Percentiles rank a stretch among this genome's conserved stretches.
phyloP scores from a whole-genome alignment of 2,797 vertebrate species.

The Sebastiscus albofasciatus region DNA sequence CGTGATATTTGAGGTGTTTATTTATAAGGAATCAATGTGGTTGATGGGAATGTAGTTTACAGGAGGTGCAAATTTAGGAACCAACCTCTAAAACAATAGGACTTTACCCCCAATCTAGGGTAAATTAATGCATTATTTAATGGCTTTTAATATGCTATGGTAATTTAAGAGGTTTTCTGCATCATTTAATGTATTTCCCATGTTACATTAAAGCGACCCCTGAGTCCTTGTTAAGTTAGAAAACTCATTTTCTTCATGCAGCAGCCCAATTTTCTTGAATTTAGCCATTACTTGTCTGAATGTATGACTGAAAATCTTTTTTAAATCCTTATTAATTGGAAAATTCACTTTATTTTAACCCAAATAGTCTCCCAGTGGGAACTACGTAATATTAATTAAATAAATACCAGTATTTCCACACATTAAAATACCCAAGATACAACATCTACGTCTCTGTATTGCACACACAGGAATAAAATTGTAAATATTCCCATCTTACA shows the following conservation, averaged over 20 bases:
- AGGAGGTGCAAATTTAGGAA: neutral
- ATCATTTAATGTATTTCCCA: neutral
- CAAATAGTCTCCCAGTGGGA: neutral
- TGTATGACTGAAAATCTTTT: neutral
- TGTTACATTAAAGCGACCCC: neutral
- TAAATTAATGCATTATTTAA: neutral
- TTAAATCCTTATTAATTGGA: neutral
- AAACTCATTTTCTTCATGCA: neutral
- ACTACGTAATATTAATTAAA: neutral
- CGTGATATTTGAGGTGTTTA: neutral
- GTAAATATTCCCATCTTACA: neutral
- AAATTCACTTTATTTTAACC: too few species aligned
- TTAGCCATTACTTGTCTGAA: neutral
- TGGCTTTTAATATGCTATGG: neutral
- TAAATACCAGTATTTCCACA: neutral
- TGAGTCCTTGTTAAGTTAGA: neutral
- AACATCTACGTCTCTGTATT: neutral
- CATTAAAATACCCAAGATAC: neutral
- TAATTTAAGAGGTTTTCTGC: neutral
- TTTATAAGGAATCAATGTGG: neutral
- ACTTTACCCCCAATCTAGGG: neutral
- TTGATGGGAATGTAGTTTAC: neutral
- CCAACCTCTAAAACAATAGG: neutral
- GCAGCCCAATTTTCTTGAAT: neutral
- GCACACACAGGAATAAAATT: neutral